Conservation (phyloP, 2,888 invertebrate genomes). For the Celastrina argiolus region DNA sequence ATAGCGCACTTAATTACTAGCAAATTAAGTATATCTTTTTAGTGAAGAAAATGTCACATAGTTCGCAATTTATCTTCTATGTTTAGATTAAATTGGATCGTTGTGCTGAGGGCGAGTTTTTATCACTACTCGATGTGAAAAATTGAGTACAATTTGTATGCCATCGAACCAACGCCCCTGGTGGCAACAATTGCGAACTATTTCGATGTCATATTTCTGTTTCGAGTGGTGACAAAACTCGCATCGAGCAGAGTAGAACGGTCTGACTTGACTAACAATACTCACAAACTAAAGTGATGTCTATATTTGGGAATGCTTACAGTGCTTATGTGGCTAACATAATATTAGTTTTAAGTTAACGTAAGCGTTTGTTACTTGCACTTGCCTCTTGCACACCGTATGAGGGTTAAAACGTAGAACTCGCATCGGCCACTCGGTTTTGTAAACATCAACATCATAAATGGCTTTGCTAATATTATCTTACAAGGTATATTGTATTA, state of each 20-base stretch:
- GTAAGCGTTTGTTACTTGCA: slow-evolving; percentile 39
- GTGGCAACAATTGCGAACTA: too few relatives aligned
- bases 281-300: slow-evolving; percentile 55
- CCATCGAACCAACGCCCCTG: too few relatives aligned
- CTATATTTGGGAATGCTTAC: slow-evolving; percentile 57
- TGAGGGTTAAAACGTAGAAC: background rate
- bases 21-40: background rate
- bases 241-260: background rate
- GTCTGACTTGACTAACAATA: slow-evolving; percentile 57
- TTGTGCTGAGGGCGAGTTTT: too few relatives aligned
- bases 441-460: background rate
- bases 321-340: slow-evolving; percentile 67
- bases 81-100: too few relatives aligned
- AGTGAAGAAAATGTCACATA: background rate
- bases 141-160: too few relatives aligned
- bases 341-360: slow-evolving; percentile 63
- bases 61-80: too few relatives aligned
- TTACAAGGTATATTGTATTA: too few relatives aligned
- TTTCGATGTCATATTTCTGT: too few relatives aligned
- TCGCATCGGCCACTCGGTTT: background rate
- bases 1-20: background rate
- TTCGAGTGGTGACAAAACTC: too few relatives aligned
- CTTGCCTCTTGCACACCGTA: slow-evolving; percentile 30
- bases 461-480: too few relatives aligned
- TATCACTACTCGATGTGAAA: too few relatives aligned